A percentile compares a stretch with the other conserved stretches of the same genome.
phyloP scores from a whole-genome alignment of 2,888 invertebrate species.

The Cremastinae sp. region DNA sequence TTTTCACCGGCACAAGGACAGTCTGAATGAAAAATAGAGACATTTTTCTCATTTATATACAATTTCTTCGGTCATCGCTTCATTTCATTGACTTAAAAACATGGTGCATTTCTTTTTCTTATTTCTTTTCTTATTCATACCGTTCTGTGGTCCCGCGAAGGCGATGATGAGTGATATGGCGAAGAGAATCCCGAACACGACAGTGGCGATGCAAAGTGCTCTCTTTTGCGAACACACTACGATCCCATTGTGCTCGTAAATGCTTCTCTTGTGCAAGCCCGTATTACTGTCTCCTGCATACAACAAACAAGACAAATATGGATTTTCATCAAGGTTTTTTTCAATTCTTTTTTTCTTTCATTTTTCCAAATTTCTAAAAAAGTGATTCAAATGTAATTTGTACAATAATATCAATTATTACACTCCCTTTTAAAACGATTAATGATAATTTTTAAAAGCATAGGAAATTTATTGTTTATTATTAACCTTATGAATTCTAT shows the following conservation, averaged over 20 bases:
- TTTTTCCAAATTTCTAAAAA: too few relatives aligned
- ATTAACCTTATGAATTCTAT: too few relatives aligned
- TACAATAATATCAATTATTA: too few relatives aligned
- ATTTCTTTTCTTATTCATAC: constrained; percentile 81
- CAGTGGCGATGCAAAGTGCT: constrained; percentile 90
- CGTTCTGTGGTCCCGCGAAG: constrained; percentile 93
- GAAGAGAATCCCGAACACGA: constrained; percentile 90
- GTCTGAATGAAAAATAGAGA: constrained; percentile 81
- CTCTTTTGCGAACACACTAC: constrained; percentile 93
- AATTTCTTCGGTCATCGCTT: constrained; percentile 7
- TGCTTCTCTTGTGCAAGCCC: constrained; percentile 85
- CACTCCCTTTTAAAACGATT: too few relatives aligned
- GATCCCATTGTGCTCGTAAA: constrained; percentile 89
- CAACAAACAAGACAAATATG: constrained; percentile 69
- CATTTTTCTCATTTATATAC: constrained; percentile 6
- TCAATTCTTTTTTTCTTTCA: neutral
- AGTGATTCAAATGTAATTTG: too few relatives aligned
- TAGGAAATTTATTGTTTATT: too few relatives aligned
- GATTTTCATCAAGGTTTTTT: constrained; percentile 10
- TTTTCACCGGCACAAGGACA: constrained; percentile 87
- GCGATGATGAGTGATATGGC: constrained; percentile 93
- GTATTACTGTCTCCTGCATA: constrained; percentile 85
- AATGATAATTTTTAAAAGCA: too few relatives aligned
- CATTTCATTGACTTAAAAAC: neutral
- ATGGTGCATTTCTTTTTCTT: neutral